These are phyloP conservation scores for Sapayoa aenigma DNA, from an alignment of 2,113 vertebrate species.

Conservation along the genomic window DNA sequence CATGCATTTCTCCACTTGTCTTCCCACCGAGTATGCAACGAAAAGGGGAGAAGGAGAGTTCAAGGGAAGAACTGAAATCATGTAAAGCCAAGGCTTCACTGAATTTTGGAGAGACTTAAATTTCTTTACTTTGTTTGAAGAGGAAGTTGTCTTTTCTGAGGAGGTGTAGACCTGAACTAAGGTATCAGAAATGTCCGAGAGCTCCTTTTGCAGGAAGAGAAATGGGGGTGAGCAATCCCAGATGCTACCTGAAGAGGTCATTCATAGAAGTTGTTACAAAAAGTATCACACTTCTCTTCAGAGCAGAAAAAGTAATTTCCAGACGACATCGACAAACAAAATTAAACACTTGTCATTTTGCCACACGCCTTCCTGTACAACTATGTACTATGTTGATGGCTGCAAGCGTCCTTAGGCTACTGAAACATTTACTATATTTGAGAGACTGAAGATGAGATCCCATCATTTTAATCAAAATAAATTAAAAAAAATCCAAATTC, in stretches of 20 bases:
- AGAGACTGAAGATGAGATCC: neutral
- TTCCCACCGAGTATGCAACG: neutral
- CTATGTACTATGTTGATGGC: neutral
- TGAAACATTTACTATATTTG: neutral
- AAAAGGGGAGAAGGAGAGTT: neutral
- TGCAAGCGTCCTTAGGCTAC: neutral
- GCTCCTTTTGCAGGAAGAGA: neutral
- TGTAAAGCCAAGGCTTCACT: neutral
- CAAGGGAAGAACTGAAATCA: neutral
- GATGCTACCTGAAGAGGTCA: neutral
- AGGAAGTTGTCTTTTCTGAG: neutral
- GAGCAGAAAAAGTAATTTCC: neutral
- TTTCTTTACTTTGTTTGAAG: neutral
- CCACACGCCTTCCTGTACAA: neutral
- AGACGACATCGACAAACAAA: neutral
- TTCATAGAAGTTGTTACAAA: accelerated
- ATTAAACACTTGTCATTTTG: neutral
- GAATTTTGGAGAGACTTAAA: neutral
- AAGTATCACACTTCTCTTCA: neutral
- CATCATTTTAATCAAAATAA: neutral
- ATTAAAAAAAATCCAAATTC: neutral
- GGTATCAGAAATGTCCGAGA: neutral
- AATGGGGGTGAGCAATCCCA: neutral
- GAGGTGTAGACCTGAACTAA: neutral
- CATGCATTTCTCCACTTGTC: neutral